Conservation (phyloP, 2,113 vertebrate species). For the Pontoporia blainvillei region DNA sequence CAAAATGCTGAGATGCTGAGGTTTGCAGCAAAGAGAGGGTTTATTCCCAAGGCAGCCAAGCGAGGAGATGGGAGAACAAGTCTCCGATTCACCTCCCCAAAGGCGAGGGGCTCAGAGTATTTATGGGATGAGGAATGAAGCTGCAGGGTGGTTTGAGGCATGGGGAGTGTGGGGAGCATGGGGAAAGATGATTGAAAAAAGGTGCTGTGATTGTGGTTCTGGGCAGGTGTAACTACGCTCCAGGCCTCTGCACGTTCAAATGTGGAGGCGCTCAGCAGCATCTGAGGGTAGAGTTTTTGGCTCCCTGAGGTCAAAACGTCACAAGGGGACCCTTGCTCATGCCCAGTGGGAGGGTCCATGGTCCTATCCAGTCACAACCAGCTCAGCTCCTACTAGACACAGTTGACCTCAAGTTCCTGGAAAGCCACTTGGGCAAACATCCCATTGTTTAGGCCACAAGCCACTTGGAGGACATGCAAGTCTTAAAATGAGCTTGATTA, state of each 20-base stretch:
- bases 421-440: neutral
- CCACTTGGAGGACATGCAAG: neutral
- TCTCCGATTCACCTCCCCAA: neutral
- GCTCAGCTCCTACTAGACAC: neutral
- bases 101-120: neutral
- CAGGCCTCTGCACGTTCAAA: neutral
- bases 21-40: neutral
- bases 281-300: neutral
- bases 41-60: neutral
- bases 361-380: neutral
- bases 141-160: neutral
- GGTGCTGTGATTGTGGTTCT: neutral
- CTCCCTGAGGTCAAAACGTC: neutral
- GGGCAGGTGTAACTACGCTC: neutral
- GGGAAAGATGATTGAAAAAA: neutral
- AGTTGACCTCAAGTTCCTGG: neutral
- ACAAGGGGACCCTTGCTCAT: neutral
- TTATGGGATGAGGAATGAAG: neutral
- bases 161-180: neutral
- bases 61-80: neutral
- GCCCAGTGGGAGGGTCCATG: neutral
- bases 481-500: neutral
- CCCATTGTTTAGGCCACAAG: neutral
- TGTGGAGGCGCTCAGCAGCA: neutral
- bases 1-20: neutral